phyloP scores from a whole-genome alignment of 2,113 vertebrate genomes.

The Eurypyga helias region DNA sequence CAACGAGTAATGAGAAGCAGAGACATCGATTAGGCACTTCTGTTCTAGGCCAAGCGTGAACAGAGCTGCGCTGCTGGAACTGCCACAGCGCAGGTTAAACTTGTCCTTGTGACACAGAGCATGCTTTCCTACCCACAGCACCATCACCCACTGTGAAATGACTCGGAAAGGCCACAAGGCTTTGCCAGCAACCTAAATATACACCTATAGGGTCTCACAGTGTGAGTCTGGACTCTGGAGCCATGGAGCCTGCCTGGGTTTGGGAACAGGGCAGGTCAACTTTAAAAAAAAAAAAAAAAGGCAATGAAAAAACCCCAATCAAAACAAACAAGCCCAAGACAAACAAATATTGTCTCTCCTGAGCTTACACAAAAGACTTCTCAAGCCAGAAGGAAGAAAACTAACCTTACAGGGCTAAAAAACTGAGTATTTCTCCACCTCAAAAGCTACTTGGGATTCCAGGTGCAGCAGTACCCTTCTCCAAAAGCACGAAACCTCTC shows the following conservation, averaged over 20 bases:
- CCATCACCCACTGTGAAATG: neutral
- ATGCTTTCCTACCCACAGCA: fast-evolving
- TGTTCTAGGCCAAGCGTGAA: neutral
- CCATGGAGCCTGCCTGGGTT: fast-evolving
- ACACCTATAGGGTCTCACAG: fast-evolving
- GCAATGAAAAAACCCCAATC: neutral
- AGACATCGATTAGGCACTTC: neutral
- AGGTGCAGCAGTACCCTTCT: fast-evolving
- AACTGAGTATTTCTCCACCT: neutral
- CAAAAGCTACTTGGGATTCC: neutral
- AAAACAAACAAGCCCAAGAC: neutral
- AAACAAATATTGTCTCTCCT: neutral
- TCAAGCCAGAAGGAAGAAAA: neutral
- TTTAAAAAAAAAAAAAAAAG: neutral
- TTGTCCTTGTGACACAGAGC: neutral
- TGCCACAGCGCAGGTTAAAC: neutral
- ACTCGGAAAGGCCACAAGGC: neutral
- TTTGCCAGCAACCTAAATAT: neutral
- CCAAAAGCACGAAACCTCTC: neutral
- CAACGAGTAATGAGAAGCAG: neutral
- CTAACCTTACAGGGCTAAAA: neutral
- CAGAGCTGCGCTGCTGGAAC: fast-evolving
- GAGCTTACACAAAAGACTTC: neutral
- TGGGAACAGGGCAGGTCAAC: neutral
- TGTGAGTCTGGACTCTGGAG: fast-evolving